Evolutionary conservation across 2,888 invertebrate genomes (phyloP).

Genomic region (Dynastes tityus): DNA sequence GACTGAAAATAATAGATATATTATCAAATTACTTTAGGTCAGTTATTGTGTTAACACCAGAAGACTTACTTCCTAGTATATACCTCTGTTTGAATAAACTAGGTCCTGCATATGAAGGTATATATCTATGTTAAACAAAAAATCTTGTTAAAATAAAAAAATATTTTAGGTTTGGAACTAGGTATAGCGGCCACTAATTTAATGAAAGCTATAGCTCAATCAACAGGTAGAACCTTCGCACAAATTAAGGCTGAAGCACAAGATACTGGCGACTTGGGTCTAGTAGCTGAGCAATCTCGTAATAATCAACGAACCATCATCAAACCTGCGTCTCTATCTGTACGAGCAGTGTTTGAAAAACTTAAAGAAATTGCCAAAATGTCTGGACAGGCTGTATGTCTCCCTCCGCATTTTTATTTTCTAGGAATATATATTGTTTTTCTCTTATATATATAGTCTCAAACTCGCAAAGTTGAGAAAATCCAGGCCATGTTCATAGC

Average conservation of each 20-base stretch:
- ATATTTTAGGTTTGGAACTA: conserved; percentile 78
- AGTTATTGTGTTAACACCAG: conserved; percentile 88
- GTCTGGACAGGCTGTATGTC: conserved; percentile 82
- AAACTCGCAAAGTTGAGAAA: conserved; percentile 90
- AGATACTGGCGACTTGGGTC: conserved; percentile 89
- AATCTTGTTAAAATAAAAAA: neutral
- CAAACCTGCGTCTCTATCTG: conserved; percentile 84
- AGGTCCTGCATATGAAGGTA: conserved; percentile 96
- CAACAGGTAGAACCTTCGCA: conserved; percentile 88
- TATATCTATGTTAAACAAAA: neutral
- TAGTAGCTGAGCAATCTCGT: conserved; percentile 89
- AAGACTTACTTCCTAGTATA: conserved; percentile 91
- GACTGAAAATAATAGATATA: conserved; percentile 93
- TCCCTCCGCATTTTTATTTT: conserved; percentile 31
- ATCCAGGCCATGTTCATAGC: conserved; percentile 95
- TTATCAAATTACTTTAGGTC: conserved; percentile 94
- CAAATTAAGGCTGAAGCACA: conserved; percentile 85
- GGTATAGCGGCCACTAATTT: conserved; percentile 96
- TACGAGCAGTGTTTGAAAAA: conserved; percentile 84
- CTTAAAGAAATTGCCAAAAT: conserved; percentile 90
- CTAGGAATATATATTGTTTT: neutral
- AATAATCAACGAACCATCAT: conserved; percentile 92
- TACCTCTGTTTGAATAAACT: conserved; percentile 97
- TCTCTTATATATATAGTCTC: conserved; percentile 72
- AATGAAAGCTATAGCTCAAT: conserved; percentile 94